A percentile compares a stretch with the other conserved stretches of the same genome.
Conservation (phyloP, 2,797 vertebrate species). For the Simalia tracyae region DNA sequence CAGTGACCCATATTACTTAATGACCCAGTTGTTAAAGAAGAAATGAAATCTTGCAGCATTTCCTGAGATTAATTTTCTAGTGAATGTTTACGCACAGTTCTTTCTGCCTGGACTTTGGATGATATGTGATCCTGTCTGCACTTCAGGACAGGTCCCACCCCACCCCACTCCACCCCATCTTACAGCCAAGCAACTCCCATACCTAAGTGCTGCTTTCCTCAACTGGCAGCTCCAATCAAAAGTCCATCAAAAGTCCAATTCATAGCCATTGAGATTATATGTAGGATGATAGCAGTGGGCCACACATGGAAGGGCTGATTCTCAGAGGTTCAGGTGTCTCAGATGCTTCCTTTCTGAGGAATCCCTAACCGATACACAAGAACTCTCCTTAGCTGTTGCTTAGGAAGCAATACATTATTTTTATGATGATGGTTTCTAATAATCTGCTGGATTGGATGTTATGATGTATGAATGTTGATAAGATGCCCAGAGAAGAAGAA, state of each 20-base stretch:
- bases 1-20: not conserved
- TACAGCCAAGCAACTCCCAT: not conserved
- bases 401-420: not conserved
- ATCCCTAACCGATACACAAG: not conserved
- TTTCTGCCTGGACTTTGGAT: not conserved
- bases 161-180: not conserved
- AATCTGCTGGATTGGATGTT: not conserved
- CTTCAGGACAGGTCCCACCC: not conserved
- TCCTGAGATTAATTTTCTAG: not conserved
- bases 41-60: not conserved
- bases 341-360: not conserved
- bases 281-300: not conserved
- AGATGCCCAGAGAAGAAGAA: not conserved
- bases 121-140: not conserved
- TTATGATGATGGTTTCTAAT: not conserved
- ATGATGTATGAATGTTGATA: not conserved
- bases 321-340: not conserved
- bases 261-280: not conserved
- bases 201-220: not conserved
- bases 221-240: not conserved
- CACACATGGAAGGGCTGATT: not conserved
- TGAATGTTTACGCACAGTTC: not conserved
- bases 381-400: not conserved
- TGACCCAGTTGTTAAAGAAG: not conserved
- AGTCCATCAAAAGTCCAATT: not conserved